These are phyloP conservation scores for Erythrocercus mccallii DNA, from an alignment of 2,113 vertebrate species.

Conservation along the genomic window DNA sequence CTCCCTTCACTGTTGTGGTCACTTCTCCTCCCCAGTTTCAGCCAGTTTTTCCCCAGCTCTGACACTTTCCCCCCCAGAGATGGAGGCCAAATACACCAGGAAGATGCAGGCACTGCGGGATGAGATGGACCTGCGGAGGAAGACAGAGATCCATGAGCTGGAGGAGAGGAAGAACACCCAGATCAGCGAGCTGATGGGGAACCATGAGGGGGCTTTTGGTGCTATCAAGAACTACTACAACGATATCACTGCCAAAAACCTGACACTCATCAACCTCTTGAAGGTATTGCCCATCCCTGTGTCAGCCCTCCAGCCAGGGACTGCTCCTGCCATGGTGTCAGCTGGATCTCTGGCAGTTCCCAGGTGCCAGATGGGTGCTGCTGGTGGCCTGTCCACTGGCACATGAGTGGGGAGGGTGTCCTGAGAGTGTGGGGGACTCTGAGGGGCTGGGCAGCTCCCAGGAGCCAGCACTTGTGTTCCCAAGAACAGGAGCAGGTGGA, in stretches of 20 bases:
- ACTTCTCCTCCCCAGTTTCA: background rate
- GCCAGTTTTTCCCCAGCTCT: background rate
- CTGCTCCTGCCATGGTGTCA: background rate
- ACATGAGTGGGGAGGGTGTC: rapidly evolving
- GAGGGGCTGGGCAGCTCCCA: background rate
- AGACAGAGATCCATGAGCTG: slow-evolving; percentile 76
- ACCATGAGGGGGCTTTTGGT: slow-evolving; percentile 76
- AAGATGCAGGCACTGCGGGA: slow-evolving; percentile 77
- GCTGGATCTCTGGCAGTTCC: background rate
- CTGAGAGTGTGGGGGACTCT: background rate
- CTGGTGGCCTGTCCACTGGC: rapidly evolving
- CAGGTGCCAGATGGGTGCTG: background rate
- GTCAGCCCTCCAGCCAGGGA: background rate
- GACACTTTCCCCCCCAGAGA: slow-evolving; percentile 71
- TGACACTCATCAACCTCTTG: slow-evolving; percentile 76
- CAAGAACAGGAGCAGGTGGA: slow-evolving; percentile 77
- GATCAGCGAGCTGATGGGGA: slow-evolving; percentile 75
- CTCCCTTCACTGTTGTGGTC: background rate
- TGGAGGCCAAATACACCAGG: slow-evolving; percentile 75
- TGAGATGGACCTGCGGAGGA: slow-evolving; percentile 79
- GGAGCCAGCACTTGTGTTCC: background rate
- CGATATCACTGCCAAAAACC: slow-evolving; percentile 73
- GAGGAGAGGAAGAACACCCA: slow-evolving; percentile 85
- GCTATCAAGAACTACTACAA: slow-evolving; percentile 83
- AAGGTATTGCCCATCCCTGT: slow-evolving; percentile 70